Base-by-base conservation (phyloP, 2,113 vertebrate species). In the Bufo bufo region DNA sequence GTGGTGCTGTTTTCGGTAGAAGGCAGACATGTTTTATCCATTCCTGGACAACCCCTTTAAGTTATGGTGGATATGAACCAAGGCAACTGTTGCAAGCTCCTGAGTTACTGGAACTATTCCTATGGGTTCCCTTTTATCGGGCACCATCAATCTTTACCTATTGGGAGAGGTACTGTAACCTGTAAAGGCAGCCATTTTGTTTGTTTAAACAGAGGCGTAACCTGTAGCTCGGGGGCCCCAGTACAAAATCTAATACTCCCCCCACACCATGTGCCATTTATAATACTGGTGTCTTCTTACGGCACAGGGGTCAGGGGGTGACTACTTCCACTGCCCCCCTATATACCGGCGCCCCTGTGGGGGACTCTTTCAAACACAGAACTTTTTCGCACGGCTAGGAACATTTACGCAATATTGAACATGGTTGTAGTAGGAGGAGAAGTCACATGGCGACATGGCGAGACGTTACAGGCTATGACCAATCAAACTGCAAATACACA, bases 331-430 rank as follows among this genome's bases (percentile, higher is more conserved):
- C n/a, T n/a, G n/a, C n/a, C n/a, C n/a, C n/a, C n/a, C n/a, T n/a
- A n/a, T n/a, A n/a, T n/a, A 45, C 33, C 45, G 17, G 43, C 14
- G 19, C 43, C 7, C 20, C 33, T 1, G 1, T 65, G 59, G 8
- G 59, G 17, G 33, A 65, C 17, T 12, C 52, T 14, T 49, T 54
- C 20, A 52, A 12, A 71, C 11, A 52, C 82, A n/a, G n/a, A n/a
- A n/a, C 33, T 61, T 11, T 2, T 59, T 19, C 65, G 2, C 80
- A 65, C 80, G 23, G 45, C 7, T 59, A 50, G 3, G 12, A 49
- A 82, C 59, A n/a, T 84, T 23, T 69, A 66, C n/a, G 71, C 63
- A 52, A 84, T 54, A 69, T 66, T 49, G 49, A 71, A 10, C 54
- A 84, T n/a, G 45, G 20, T 83, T 23, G 45, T 59, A n/a, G 49